Base-by-base conservation (phyloP, 1,140 invertebrate species). In the Tetramorium parvispinum region DNA sequence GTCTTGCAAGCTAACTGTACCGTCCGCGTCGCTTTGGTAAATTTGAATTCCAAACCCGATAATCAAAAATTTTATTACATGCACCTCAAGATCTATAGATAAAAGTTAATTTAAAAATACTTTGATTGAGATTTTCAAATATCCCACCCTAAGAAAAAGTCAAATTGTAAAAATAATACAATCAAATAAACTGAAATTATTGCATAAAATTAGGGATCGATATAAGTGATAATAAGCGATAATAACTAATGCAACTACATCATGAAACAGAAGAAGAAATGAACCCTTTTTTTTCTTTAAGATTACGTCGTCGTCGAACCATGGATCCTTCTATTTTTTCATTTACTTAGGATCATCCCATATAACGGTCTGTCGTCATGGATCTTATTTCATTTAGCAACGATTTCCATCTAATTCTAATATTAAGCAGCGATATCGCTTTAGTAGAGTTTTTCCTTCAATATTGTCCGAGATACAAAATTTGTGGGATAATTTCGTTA, bases 371-470 rank as follows among this genome's bases (percentile, higher is more conserved):
- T 49, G 40, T 89, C 68, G 51, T 24, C n/a, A 43, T 32, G 71
- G 75, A 86, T 88, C 78, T 85, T 88, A 81, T 81, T 86, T 88
- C 61, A 88, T 88, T 73, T 87, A 10, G 24, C 6, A 1, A 32
- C 3, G 27, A 11, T 2, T 61, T 46, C 24, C 68, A 86, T 86
- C 66, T 32, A 32, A 51, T 49, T 63, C 1, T 43, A 37, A n/a
- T 24, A 32, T 85, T 71, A 66, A 89, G 73, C 2, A 88, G 73
- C 0, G 24, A 46, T 43, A 24, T 7, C 5, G 21, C 6, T 32
- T 32, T 16, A 59, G 10, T 79, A 49, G 53, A 79, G 43, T 21
- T 0, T 66, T 61, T 53, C 3, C 11, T 21, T 63, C 59, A 63
- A 66, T 16, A 8, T 24, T 65, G 16, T 32, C 3, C 32, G 4